A percentile compares a stretch with the other conserved stretches of the same genome.
These are phyloP conservation scores for Hemaris fuciformis DNA, from an alignment of 2,888 invertebrate genomes.

Conservation along the genomic window DNA sequence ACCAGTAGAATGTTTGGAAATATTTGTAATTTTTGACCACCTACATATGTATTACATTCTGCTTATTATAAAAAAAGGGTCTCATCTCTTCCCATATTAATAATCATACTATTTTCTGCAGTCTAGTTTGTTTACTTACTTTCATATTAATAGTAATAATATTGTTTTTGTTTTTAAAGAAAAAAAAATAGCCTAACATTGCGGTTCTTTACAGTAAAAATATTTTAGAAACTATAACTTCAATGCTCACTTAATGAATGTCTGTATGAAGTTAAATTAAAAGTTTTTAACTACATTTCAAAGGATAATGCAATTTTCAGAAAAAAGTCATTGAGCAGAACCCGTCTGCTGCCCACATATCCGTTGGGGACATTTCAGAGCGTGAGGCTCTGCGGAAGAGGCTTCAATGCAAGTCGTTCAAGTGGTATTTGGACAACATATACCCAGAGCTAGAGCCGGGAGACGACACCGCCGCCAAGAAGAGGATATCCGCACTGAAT, in stretches of 20 bases:
- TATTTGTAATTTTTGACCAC: too few relatives aligned
- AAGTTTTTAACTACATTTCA: too few relatives aligned
- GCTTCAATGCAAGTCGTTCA: slow-evolving; percentile 90
- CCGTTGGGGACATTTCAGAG: slow-evolving; percentile 91
- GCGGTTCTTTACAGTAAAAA: background rate
- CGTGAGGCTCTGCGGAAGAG: slow-evolving; percentile 86
- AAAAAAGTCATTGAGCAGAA: slow-evolving; percentile 87
- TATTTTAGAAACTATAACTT: background rate
- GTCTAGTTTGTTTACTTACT: too few relatives aligned
- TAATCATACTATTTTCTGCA: too few relatives aligned
- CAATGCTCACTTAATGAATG: slow-evolving; percentile 12
- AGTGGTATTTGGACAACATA: slow-evolving; percentile 92
- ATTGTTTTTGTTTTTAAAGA: too few relatives aligned
- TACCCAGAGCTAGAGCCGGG: slow-evolving; percentile 90
- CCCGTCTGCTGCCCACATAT: slow-evolving; percentile 81
- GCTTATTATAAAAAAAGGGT: too few relatives aligned
- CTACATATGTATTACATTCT: too few relatives aligned
- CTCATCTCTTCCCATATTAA: too few relatives aligned
- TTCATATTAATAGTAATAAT: too few relatives aligned
- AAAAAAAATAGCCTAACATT: background rate
- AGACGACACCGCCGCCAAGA: slow-evolving; percentile 76
- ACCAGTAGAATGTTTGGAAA: too few relatives aligned
- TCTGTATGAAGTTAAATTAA: too few relatives aligned
- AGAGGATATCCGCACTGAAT: slow-evolving; percentile 82
- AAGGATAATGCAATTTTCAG: too few relatives aligned